Percentiles rank a stretch among this genome's conserved stretches.
phyloP scores from a whole-genome alignment of 2,113 vertebrate species.

The Actenoides lindsayi region DNA sequence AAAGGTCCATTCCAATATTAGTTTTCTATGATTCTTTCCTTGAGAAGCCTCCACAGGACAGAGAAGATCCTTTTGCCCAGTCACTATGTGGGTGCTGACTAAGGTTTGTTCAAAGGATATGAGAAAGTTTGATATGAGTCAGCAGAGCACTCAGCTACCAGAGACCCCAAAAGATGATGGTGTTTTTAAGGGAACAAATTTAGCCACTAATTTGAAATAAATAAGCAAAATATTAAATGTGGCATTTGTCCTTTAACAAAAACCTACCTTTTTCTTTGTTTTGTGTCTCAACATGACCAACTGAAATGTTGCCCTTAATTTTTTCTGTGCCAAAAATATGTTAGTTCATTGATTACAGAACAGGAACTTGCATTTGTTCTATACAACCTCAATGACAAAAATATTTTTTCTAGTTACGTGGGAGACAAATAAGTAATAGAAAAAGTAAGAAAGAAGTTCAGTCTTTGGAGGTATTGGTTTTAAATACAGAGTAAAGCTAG shows the following conservation, averaged over 20 bases:
- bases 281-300: background rate
- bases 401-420: background rate
- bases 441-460: background rate
- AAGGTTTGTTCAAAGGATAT: background rate
- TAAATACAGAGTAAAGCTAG: background rate
- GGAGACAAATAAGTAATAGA: background rate
- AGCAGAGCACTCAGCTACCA: background rate
- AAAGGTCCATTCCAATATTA: background rate
- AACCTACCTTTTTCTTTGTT: background rate
- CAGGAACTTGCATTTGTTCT: background rate
- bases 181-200: background rate
- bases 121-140: background rate
- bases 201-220: background rate
- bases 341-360: background rate
- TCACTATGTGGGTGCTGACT: background rate
- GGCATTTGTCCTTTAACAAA: background rate
- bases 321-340: background rate
- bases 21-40: background rate
- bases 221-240: background rate
- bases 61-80: background rate
- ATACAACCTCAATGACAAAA: background rate
- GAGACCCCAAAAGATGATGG: background rate
- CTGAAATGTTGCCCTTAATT: background rate
- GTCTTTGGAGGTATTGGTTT: background rate
- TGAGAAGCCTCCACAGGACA: background rate